Evolutionary conservation across 35 echinoderm and acorn worm species (phyloP), one percentile per base, ranked within the genome.

Genomic region (Anneissia japonica): DNA sequence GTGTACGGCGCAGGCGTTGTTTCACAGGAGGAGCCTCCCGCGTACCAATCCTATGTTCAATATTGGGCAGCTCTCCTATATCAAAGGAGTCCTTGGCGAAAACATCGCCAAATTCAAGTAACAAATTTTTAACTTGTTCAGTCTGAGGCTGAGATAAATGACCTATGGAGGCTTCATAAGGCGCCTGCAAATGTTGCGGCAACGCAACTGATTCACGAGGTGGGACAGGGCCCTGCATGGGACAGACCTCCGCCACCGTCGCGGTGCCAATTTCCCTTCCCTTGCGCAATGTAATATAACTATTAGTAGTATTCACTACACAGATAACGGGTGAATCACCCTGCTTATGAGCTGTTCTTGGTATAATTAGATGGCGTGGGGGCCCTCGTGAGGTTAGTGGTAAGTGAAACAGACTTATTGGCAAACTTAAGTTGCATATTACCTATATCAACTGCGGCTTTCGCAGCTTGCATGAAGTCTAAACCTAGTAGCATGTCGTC

Each of bases 41-140:
- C 45, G 90, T 92, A 41, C 88, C 30, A 9, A 92, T 88, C 0
- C 4, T 13, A 74, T 92, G 90, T 55, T 88, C 37, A 1, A 89
- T 77, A 6, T 21, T 37, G 0, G n/a, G 30, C 29, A 82, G 83
- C 4, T 38, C 56, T 0, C 86, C 90, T 23, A 88, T 12, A 39
- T 92, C 86, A 26, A 87, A 88, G 12, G 37, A 38, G 76, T 32
- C 31, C 36, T 31, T 38, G 81, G 88, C 55, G 39, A 90, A 86
- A 34, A 86, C 88, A 72, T 76, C 81, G 23, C 32, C 74, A 37
- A 80, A 87, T 38, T 87, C 74, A n/a, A n/a, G n/a, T n/a, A n/a
- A n/a, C n/a, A n/a, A n/a, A n/a, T n/a, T n/a, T n/a, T n/a, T n/a
- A n/a, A n/a, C n/a, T n/a, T n/a, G n/a, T n/a, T n/a, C n/a, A n/a